phyloP scores from a whole-genome alignment of 2,888 invertebrate genomes.

The Hypselothyrea guttata region DNA sequence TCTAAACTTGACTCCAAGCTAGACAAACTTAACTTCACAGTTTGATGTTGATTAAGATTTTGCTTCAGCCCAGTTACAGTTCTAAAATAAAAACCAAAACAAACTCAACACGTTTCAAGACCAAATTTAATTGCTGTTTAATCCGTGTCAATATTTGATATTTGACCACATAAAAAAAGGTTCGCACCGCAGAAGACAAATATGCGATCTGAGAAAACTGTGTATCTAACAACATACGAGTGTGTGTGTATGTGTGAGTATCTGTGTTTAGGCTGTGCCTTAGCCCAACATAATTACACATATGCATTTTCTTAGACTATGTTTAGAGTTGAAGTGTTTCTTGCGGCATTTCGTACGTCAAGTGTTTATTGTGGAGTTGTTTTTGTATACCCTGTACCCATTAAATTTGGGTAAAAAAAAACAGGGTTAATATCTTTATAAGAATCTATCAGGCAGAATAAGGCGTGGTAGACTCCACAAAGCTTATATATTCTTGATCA shows the following conservation, averaged over 20 bases:
- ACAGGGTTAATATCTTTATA: no score
- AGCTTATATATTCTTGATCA: no score
- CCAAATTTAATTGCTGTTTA: constrained; percentile 65
- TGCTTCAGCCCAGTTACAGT: constrained; percentile 44
- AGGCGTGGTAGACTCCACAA: no score
- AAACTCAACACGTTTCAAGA: constrained; percentile 33
- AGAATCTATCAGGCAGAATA: no score
- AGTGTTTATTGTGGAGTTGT: constrained; percentile 27
- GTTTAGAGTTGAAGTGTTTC: constrained; percentile 2
- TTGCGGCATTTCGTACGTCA: constrained; percentile 1
- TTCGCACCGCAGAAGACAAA: constrained; percentile 43
- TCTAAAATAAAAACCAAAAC: no score
- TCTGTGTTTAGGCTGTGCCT: constrained; percentile 24
- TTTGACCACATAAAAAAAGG: constrained; percentile 3
- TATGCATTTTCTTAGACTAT: constrained; percentile 12
- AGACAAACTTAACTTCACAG: no score
- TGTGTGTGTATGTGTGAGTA: constrained; percentile 2
- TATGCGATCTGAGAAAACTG: constrained; percentile 21
- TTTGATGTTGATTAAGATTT: constrained; percentile 9
- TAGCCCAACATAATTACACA: constrained; percentile 33
- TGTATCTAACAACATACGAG: not conserved
- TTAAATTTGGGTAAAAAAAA: no score
- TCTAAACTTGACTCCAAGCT: no score
- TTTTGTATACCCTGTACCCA: no score
- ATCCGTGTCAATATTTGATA: constrained; percentile 64